Base-by-base conservation (phyloP, 1,140 invertebrate species). In the Aphelinus certus region DNA sequence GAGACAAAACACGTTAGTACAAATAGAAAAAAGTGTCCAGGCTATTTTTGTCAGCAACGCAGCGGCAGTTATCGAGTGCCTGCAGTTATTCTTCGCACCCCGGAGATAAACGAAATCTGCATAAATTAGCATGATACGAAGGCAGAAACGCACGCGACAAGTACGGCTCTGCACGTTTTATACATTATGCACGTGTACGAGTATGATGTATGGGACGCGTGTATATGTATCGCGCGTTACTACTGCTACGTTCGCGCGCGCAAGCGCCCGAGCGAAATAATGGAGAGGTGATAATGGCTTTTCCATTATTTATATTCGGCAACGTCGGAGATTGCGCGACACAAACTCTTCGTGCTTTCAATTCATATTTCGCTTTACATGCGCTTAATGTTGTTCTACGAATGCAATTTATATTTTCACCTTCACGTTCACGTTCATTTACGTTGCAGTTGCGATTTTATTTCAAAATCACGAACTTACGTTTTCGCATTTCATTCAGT, bases 91-190 rank as follows among this genome's bases (percentile, higher is more conserved):
- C 57, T 60, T 73, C 56, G 63, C 43, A 55, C 7, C 1, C 46
- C 45, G 2, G 26, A 70, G 55, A 70, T 75, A 75, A 75, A 69
- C 67, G 45, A 70, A 75, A 75, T 75, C 55, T 58, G 2, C 67
- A 65, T 70, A 75, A 75, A 75, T 75, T 69, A 75, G 67, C 67
- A 65, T 58, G 72, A 53, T 73, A 72, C 65, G 26, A 45, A 66
- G 56, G 55, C 26, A 26, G 26, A 60, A 65, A 53, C 7, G n/a
- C 73, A 70, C 67, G 62, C 66, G 73, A 75, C 57, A 45, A 56
- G 62, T 65, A 55, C 26, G 26, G 26, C 42, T 9, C 3, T 9
- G 45, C n/a, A 55, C 26, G 48, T 53, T 61, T 61, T 26, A 26
- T 26, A 26, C 26, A 26, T 26, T 26, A 26, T 26, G 26, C 56